phyloP scores from a whole-genome alignment of 2,888 invertebrate species.

The Polydrusus cervinus region DNA sequence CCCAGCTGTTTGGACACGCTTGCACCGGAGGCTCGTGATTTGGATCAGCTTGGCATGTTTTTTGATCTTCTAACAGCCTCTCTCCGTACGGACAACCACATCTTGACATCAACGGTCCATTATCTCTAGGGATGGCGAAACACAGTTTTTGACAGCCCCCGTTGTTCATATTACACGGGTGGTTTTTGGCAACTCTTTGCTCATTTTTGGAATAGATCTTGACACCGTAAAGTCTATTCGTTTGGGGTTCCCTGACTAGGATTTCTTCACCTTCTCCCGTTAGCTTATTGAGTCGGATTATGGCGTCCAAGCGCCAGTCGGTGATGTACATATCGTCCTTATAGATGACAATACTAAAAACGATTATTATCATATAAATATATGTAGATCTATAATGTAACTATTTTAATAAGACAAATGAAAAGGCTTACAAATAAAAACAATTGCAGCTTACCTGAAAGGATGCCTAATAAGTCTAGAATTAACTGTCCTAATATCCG shows the following conservation, averaged over 20 bases:
- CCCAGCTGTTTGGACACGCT: conserved; percentile 93
- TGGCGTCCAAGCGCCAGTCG: conserved; percentile 97
- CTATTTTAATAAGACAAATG: neutral
- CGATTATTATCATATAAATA: neutral
- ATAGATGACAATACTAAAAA: conserved; percentile 87
- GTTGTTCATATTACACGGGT: conserved; percentile 89
- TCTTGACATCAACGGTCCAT: conserved; percentile 71
- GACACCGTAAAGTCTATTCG: conserved; percentile 92
- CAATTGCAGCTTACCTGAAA: conserved; percentile 72
- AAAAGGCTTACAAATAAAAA: too few species aligned
- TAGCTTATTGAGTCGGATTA: conserved; percentile 90
- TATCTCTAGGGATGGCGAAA: conserved; percentile 87
- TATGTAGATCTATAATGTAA: neutral
- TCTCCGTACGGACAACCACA: conserved; percentile 96
- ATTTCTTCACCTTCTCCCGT: conserved; percentile 92
- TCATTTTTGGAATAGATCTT: conserved; percentile 86
- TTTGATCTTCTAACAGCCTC: conserved; percentile 81
- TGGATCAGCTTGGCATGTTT: conserved; percentile 85
- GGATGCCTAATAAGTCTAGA: conserved; percentile 91
- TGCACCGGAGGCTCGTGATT: conserved; percentile 90
- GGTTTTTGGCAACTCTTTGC: conserved; percentile 80
- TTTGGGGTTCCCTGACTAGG: conserved; percentile 90
- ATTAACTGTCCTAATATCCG: conserved; percentile 91
- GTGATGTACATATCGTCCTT: conserved; percentile 96
- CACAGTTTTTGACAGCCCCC: conserved; percentile 97